Conservation (phyloP, 1,140 invertebrate species). For the Cataglyphis hispanica region DNA sequence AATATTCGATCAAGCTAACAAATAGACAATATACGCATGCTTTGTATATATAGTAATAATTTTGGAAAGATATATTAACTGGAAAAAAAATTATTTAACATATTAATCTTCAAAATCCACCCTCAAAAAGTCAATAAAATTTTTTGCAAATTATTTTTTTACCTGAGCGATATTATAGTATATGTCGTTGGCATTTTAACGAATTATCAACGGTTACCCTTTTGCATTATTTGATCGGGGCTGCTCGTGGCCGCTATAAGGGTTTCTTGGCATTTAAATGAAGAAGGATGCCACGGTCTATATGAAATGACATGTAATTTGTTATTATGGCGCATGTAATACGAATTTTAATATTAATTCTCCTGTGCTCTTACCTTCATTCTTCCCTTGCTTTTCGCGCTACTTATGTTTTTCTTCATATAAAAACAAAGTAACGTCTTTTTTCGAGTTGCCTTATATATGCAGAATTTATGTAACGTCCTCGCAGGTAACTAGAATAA, state of each 20-base stretch:
- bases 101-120: background rate
- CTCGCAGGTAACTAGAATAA: background rate
- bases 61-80: background rate
- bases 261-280: constrained; percentile 82
- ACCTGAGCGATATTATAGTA: background rate
- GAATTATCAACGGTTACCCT: constrained; percentile 69
- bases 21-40: background rate
- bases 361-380: constrained; percentile 10
- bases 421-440: background rate
- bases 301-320: constrained; percentile 71
- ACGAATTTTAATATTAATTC: constrained; percentile 71
- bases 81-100: background rate
- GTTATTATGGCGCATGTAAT: constrained; percentile 70
- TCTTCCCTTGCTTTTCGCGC: background rate
- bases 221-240: constrained; percentile 56
- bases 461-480: background rate
- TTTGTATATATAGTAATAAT: background rate
- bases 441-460: background rate
- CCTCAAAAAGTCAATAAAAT: background rate
- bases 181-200: constrained; percentile 63
- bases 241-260: constrained; percentile 21
- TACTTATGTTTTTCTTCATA: background rate
- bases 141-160: background rate
- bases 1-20: background rate
- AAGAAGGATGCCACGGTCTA: constrained; percentile 75